A percentile compares a stretch with the other conserved stretches of the same genome.
Conservation (phyloP, 2,797 vertebrate species). For the Streptopelia turtur region DNA sequence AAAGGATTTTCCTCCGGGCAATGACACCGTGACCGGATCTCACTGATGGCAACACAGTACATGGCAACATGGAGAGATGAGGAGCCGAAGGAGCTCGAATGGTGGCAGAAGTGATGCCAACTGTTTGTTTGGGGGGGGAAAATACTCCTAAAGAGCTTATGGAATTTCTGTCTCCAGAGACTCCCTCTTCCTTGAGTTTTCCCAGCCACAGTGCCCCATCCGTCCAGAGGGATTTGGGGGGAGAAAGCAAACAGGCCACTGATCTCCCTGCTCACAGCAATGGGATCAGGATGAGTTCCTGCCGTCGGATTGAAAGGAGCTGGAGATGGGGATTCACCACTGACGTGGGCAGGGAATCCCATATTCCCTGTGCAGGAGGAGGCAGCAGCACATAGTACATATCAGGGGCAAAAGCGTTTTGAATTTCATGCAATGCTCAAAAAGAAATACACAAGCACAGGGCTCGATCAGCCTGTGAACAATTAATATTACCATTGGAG, state of each 20-base stretch:
- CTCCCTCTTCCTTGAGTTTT: neutral
- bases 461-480: neutral
- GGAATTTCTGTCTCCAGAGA: neutral
- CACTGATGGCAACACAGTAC: neutral
- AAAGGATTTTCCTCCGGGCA: neutral
- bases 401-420: neutral
- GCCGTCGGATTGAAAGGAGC: neutral
- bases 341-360: neutral
- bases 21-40: neutral
- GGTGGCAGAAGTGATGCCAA: neutral
- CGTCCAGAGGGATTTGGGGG: neutral
- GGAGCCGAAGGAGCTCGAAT: neutral
- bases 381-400: neutral
- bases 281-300: neutral
- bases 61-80: neutral
- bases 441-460: neutral
- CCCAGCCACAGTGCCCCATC: neutral
- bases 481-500: neutral
- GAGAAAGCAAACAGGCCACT: neutral
- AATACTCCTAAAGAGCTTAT: neutral
- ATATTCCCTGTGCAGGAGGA: neutral
- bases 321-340: neutral
- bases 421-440: neutral
- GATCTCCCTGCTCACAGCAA: neutral
- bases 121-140: neutral